A percentile compares a stretch with the other conserved stretches of the same genome.
Evolutionary conservation across 2,113 vertebrate species (phyloP).

Genomic region (Conger conger): DNA sequence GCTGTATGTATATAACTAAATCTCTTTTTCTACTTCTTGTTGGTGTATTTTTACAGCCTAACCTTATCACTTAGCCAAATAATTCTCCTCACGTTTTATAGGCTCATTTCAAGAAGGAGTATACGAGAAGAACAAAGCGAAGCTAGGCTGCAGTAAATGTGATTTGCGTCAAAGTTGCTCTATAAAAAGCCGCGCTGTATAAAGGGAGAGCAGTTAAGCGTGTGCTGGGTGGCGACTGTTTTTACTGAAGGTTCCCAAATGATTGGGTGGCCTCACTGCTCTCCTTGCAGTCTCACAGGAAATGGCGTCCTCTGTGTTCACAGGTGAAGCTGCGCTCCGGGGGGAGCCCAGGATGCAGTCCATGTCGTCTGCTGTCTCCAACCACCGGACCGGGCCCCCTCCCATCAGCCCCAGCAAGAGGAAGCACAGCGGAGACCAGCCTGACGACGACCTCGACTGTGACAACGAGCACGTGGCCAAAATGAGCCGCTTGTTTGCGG

Average conservation of each 20-base stretch:
- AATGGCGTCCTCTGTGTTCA: not conserved
- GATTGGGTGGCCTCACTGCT: not conserved
- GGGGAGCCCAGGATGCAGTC: slow-evolving; percentile 91
- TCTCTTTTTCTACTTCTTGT: not conserved
- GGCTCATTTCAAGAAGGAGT: slow-evolving; percentile 1
- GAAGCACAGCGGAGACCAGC: slow-evolving; percentile 86
- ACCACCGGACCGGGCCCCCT: slow-evolving; percentile 90
- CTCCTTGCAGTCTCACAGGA: not conserved
- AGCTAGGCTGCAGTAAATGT: slow-evolving; percentile 9
- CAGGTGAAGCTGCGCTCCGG: slow-evolving; percentile 92
- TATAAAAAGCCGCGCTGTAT: slow-evolving; percentile 1
- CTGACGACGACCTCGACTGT: slow-evolving; percentile 83
- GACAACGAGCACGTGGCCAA: slow-evolving; percentile 90
- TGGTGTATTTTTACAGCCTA: not conserved
- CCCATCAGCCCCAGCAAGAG: slow-evolving; percentile 97
- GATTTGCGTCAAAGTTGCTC: slow-evolving; percentile 5
- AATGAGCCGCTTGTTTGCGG: slow-evolving; percentile 89
- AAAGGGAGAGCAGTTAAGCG: not conserved
- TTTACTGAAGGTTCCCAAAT: not conserved
- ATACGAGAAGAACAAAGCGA: slow-evolving; percentile 2
- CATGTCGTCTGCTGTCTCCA: slow-evolving; percentile 79
- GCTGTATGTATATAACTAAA: not conserved
- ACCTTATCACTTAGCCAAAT: not conserved
- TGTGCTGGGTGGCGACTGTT: not conserved
- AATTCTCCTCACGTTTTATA: slow-evolving; percentile 13